Percentiles rank a stretch among this genome's conserved stretches.
phyloP scores from a whole-genome alignment of 1,140 invertebrate species.

The Triops cancriformis region DNA sequence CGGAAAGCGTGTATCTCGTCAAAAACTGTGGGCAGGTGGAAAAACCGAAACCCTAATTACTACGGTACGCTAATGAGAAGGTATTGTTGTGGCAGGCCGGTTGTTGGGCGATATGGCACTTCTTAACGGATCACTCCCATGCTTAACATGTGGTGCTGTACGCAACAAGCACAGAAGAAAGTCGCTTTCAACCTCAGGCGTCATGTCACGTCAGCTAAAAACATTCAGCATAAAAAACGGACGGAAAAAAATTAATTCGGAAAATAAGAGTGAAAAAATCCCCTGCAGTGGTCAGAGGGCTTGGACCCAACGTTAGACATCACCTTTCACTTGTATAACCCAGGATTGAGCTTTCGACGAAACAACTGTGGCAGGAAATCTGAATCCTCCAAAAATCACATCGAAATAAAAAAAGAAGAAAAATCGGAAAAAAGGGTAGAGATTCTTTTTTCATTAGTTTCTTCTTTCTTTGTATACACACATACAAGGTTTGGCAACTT shows the following conservation, averaged over 20 bases:
- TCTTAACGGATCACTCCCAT: background rate
- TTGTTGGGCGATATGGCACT: conserved; percentile 4
- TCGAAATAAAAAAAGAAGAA: background rate
- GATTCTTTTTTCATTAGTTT: too few relatives aligned
- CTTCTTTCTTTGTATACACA: too few relatives aligned
- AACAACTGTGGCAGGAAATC: background rate
- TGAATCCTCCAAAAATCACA: background rate
- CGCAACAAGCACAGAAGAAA: background rate
- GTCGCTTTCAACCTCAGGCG: background rate
- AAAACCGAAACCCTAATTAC: background rate
- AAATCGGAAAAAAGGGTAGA: too few relatives aligned
- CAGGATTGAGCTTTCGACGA: background rate
- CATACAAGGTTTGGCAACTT: too few relatives aligned
- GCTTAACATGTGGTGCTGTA: conserved; percentile 13
- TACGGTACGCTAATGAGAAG: conserved; percentile 4
- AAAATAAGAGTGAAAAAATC: background rate
- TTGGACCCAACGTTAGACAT: background rate
- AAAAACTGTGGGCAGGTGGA: background rate
- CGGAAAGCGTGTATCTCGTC: background rate
- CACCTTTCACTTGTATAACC: background rate
- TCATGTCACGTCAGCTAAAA: background rate
- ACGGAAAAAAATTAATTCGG: background rate
- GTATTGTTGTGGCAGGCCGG: conserved; percentile 12
- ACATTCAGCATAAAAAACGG: too few relatives aligned
- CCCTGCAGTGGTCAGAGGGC: conserved; percentile 7